Conservation (phyloP, 2,888 invertebrate species). For the Dolichopus griseipennis region DNA sequence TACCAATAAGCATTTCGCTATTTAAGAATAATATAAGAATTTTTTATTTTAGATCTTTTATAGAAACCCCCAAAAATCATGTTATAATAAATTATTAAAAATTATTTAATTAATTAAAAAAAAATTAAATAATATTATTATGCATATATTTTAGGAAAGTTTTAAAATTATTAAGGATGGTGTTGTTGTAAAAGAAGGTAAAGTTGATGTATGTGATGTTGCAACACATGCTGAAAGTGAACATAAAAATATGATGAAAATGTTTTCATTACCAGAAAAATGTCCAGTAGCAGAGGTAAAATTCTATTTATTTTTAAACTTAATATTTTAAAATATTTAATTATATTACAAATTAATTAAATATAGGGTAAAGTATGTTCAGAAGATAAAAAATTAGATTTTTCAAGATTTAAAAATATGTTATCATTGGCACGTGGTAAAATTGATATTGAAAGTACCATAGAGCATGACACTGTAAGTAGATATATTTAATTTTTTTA, state of each 20-base stretch:
- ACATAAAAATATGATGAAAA: conserved; percentile 32
- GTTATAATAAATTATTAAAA: too few species aligned
- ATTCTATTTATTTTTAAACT: not conserved
- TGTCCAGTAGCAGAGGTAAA: conserved; percentile 42
- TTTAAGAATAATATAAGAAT: too few species aligned
- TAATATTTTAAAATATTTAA: not conserved
- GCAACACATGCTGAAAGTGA: conserved; percentile 29
- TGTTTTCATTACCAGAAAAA: conserved; percentile 41
- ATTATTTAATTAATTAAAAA: too few species aligned
- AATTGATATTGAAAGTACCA: conserved; percentile 35
- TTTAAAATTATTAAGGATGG: conserved; percentile 43
- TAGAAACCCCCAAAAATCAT: too few species aligned
- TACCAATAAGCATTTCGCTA: too few species aligned
- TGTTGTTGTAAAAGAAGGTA: conserved; percentile 41
- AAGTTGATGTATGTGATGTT: conserved; percentile 40
- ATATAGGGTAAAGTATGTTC: conserved; percentile 38
- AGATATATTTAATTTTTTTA: conserved; percentile 12
- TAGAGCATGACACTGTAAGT: conserved; percentile 43
- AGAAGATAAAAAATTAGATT: conserved; percentile 36
- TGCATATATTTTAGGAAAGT: conserved; percentile 26
- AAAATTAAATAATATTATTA: too few species aligned
- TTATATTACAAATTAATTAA: conserved; percentile 14
- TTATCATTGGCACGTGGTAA: conserved; percentile 42
- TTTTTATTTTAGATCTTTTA: too few species aligned
- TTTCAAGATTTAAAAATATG: conserved; percentile 43